Percentiles rank a stretch among this genome's conserved stretches.
phyloP scores from a whole-genome alignment of 1,140 invertebrate species.

The Musca vetustissima region DNA sequence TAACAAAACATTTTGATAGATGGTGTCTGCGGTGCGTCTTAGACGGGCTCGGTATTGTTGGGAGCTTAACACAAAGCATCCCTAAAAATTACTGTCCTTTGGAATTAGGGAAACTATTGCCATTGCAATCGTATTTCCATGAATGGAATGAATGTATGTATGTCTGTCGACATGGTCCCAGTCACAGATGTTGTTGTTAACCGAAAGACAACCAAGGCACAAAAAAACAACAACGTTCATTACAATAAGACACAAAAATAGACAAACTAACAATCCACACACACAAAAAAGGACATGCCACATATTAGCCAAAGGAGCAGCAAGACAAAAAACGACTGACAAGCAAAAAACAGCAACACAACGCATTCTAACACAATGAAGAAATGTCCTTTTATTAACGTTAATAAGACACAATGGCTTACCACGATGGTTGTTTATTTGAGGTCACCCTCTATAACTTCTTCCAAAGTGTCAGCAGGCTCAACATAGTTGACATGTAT shows the following conservation, averaged over 20 bases:
- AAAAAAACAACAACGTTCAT: neutral
- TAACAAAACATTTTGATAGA: conserved; percentile 23
- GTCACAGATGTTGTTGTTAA: too few species aligned
- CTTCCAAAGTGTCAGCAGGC: neutral
- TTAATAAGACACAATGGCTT: conserved; percentile 21
- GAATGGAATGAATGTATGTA: too few species aligned
- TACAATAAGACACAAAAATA: neutral
- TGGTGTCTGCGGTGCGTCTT: conserved; percentile 8
- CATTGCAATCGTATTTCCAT: too few species aligned
- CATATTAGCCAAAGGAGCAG: too few species aligned
- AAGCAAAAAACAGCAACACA: too few species aligned
- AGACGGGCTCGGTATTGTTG: too few species aligned
- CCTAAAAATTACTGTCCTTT: conserved; percentile 7
- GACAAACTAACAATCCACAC: neutral
- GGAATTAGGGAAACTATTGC: neutral
- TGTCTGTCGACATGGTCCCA: too few species aligned
- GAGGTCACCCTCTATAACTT: conserved; percentile 20
- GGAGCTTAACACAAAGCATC: neutral
- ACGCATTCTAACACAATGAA: neutral
- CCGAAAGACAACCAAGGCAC: neutral
- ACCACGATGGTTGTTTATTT: conserved; percentile 23
- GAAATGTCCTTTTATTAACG: conserved; percentile 21
- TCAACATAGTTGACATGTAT: neutral
- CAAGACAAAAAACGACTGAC: neutral
- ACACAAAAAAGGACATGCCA: too few species aligned